These are phyloP conservation scores for Zelostemma sp. DNA, from an alignment of 1,140 invertebrate genomes.

Conservation along the genomic window DNA sequence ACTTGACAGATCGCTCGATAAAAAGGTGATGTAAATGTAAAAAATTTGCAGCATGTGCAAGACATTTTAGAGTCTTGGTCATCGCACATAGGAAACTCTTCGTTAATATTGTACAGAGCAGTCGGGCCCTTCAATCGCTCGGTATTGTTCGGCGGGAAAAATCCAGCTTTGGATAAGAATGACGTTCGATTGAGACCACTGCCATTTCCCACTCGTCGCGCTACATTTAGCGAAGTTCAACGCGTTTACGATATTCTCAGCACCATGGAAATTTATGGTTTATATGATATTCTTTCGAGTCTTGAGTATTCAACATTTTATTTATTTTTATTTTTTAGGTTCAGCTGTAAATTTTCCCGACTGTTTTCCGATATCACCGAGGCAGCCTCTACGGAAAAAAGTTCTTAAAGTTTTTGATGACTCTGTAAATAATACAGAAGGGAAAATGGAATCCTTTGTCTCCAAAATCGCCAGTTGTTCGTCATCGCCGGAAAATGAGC, in stretches of 20 bases:
- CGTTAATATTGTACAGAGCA: slow-evolving; percentile 85
- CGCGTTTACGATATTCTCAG: slow-evolving; percentile 80
- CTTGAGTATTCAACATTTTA: background rate
- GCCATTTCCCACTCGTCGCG: slow-evolving; percentile 86
- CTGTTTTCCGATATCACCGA: slow-evolving; percentile 63
- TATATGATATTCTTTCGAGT: background rate
- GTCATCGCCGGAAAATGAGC: slow-evolving; percentile 24
- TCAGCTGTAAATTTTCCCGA: slow-evolving; percentile 69
- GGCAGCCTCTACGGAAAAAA: slow-evolving; percentile 58
- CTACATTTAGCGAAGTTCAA: slow-evolving; percentile 85
- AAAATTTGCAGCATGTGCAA: slow-evolving; percentile 80
- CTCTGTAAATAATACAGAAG: slow-evolving; percentile 13
- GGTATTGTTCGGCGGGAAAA: slow-evolving; percentile 82
- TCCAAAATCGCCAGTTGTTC: slow-evolving; percentile 9
- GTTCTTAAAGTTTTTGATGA: slow-evolving; percentile 45
- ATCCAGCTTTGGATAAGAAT: slow-evolving; percentile 76
- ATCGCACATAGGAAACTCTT: slow-evolving; percentile 76
- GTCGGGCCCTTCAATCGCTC: slow-evolving; percentile 80
- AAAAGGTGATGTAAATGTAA: background rate
- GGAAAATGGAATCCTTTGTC: slow-evolving; percentile 23
- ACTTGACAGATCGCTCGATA: too few species aligned
- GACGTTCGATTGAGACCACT: slow-evolving; percentile 79
- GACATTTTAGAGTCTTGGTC: slow-evolving; percentile 81
- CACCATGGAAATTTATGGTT: slow-evolving; percentile 83
- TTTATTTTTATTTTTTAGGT: slow-evolving; percentile 60